Evolutionary conservation across 2,888 invertebrate genomes (phyloP).

Genomic region (Nomada fucata): DNA sequence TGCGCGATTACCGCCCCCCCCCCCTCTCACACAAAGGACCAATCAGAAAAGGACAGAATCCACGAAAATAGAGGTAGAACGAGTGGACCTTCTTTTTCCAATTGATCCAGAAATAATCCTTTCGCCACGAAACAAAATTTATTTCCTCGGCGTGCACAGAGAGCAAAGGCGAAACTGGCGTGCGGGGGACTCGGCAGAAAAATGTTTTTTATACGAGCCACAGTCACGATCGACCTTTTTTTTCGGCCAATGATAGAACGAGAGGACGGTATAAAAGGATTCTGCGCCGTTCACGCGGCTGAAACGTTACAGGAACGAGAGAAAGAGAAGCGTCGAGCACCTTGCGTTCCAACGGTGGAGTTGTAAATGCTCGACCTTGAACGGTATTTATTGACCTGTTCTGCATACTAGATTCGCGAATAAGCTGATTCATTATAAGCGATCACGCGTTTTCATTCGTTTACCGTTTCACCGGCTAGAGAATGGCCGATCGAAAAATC

Average conservation of each 20-base stretch:
- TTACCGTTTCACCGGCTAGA: conserved; percentile 21
- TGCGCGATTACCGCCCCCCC: too few relatives aligned
- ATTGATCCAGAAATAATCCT: conserved; percentile 6
- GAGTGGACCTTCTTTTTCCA: background rate
- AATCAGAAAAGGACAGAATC: background rate
- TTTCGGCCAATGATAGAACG: background rate
- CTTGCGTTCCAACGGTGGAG: conserved; percentile 32
- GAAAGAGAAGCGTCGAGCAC: conserved; percentile 26
- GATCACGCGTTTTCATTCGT: conserved; percentile 62
- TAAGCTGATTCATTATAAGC: conserved; percentile 68
- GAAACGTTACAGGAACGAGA: conserved; percentile 14
- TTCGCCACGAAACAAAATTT: conserved; percentile 42
- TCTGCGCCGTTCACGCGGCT: conserved; percentile 5
- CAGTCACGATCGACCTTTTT: conserved; percentile 18
- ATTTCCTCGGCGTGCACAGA: conserved; percentile 1
- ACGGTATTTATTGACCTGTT: conserved; percentile 68
- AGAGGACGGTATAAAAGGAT: background rate
- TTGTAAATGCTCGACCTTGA: conserved; percentile 62
- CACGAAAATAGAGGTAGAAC: background rate
- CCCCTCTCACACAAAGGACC: too few relatives aligned
- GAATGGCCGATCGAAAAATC: background rate
- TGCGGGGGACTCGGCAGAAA: conserved; percentile 15
- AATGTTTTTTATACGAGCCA: conserved; percentile 25
- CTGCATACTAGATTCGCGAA: conserved; percentile 69
- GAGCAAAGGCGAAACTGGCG: background rate